phyloP scores from a whole-genome alignment of 2,113 vertebrate genomes.

The Malurus alboscapulatus region DNA sequence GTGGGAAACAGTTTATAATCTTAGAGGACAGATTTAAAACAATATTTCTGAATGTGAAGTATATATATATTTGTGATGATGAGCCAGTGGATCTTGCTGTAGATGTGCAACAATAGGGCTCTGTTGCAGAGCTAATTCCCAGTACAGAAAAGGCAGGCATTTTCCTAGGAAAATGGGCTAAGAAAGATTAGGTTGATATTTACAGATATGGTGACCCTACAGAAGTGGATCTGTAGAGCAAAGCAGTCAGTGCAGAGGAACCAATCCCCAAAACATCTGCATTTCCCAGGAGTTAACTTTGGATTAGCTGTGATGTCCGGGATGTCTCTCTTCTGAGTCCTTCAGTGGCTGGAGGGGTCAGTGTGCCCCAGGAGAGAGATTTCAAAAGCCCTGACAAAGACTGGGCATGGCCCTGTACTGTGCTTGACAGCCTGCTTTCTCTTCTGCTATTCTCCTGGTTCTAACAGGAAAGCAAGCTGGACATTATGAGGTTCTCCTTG shows the following conservation, averaged over 20 bases:
- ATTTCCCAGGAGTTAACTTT: background rate
- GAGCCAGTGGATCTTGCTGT: background rate
- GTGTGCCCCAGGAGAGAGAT: rapidly evolving
- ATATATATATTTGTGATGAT: background rate
- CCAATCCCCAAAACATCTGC: rapidly evolving
- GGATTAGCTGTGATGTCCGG: background rate
- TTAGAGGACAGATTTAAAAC: background rate
- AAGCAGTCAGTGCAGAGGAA: background rate
- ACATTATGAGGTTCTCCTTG: rapidly evolving
- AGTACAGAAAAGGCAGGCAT: background rate
- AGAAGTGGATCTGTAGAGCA: background rate
- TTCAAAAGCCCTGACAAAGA: background rate
- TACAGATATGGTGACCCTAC: background rate
- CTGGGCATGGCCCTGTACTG: background rate
- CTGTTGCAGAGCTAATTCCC: background rate
- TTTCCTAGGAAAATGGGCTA: background rate
- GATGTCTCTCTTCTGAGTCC: background rate
- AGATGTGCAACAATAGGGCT: background rate
- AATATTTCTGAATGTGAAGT: background rate
- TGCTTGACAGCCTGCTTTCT: background rate
- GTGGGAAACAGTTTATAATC: background rate
- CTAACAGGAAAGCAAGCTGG: background rate
- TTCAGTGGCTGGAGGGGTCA: background rate
- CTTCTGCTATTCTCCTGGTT: background rate
- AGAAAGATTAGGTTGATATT: background rate